Percentiles rank a stretch among this genome's conserved stretches.
phyloP scores from a whole-genome alignment of 64 coral and sea anemone genomes.

The Actinia equina region DNA sequence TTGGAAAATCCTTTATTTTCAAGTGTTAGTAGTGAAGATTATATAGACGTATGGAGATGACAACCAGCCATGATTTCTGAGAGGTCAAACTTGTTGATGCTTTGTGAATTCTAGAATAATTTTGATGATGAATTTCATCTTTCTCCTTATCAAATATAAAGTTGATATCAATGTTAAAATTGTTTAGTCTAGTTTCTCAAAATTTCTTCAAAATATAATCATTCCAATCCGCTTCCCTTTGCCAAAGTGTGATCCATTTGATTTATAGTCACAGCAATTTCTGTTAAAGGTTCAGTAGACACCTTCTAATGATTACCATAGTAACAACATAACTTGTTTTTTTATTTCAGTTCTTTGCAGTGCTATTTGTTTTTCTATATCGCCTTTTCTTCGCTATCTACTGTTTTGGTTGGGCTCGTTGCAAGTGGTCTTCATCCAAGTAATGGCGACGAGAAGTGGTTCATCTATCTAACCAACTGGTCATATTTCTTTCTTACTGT shows the following conservation, averaged over 20 bases:
- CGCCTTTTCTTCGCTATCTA: constrained; percentile 58
- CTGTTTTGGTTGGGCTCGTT: constrained; percentile 77
- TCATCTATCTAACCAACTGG: constrained; percentile 92
- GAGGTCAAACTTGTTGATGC: background rate
- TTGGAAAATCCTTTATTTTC: background rate
- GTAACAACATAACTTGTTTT: background rate
- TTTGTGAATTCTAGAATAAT: background rate
- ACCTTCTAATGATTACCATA: background rate
- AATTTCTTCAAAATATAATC: background rate
- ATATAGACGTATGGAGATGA: background rate
- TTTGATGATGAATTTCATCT: background rate
- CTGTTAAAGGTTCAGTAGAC: background rate
- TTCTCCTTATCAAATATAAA: background rate
- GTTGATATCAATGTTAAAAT: background rate
- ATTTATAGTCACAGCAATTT: background rate
- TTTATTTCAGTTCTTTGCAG: constrained; percentile 33
- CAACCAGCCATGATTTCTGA: background rate
- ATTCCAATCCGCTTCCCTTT: background rate
- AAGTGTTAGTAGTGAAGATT: background rate
- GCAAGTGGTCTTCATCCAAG: constrained; percentile 44
- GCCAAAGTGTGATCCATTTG: background rate
- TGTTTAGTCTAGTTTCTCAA: background rate
- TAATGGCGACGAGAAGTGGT: constrained; percentile 80
- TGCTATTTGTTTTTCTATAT: constrained; percentile 47
- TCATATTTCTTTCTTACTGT: constrained; percentile 62